Evolutionary conservation across 2,113 vertebrate genomes (phyloP).

Genomic region (Limnothrissa miodon): DNA sequence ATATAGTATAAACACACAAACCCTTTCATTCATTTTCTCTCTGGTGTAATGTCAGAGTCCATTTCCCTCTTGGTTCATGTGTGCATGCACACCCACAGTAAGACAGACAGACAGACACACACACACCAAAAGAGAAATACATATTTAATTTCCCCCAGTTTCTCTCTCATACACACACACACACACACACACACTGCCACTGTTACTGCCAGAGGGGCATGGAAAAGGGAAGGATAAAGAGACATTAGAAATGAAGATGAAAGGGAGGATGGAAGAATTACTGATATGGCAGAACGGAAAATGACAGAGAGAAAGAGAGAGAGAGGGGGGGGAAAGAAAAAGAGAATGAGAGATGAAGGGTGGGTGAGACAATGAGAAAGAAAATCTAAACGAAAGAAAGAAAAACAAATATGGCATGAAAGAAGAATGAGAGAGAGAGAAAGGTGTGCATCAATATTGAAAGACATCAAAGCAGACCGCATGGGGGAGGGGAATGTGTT

Average conservation of each 20-base stretch:
- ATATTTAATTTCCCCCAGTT: background rate
- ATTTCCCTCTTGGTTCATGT: too few relatives aligned
- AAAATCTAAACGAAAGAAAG: background rate
- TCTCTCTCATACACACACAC: background rate
- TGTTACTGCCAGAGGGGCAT: background rate
- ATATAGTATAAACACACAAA: too few relatives aligned
- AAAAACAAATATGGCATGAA: background rate
- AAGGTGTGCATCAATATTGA: constrained; percentile 14
- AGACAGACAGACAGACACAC: background rate
- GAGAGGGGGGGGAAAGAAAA: background rate
- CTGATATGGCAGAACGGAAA: background rate
- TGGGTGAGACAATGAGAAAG: too few relatives aligned
- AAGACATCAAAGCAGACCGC: constrained; percentile 40
- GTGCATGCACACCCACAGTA: too few relatives aligned
- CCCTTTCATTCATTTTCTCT: too few relatives aligned
- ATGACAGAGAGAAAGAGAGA: too few relatives aligned
- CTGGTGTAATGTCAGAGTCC: too few relatives aligned
- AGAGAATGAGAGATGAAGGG: background rate
- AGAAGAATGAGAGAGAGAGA: background rate
- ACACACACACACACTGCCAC: constrained; percentile 3
- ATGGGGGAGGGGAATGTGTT: background rate
- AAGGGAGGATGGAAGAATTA: constrained; percentile 21
- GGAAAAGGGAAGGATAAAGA: constrained; percentile 3
- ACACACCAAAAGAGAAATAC: background rate
- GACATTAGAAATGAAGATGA: background rate